Evolutionary conservation across 2,797 vertebrate genomes (phyloP), one percentile per base, ranked within the genome.

Genomic region (Nyctalus aviator): DNA sequence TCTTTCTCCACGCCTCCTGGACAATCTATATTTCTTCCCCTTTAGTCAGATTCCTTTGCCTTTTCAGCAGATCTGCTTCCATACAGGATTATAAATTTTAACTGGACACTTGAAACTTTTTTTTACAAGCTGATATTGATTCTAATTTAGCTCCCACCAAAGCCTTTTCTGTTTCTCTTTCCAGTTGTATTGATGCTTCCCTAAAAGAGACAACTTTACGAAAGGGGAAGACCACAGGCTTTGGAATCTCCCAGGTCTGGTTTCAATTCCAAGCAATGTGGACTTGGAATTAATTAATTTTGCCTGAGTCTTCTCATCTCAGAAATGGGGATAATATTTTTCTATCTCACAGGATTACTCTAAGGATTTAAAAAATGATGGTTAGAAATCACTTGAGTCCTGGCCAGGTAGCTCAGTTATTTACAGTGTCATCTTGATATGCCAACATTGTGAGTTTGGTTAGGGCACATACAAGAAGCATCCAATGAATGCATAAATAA

Each of bases 281-380:
- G 12, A 32, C 2, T 64, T n/a, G 5, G 27, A 30, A 44, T 82
- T 71, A 53, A 53, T 86, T 55, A 71, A 82, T 75, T 72, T 88
- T 79, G 6, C 11, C 57, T 93, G 21, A 23, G 35, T 77, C 76
- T 93, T 84, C 62, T 69, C 20, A 17, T 84, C 48, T 93, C 5
- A 59, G 66, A 92, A 82, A 66, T 32, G n/a, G 46, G 44, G 32
- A 21, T 66, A 64, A 23, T 84, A 21, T 66, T 94, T 88, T 88
- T 90, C 17, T 73, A 4, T 44, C 11, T 48, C 17, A 21, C 8
- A 64, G 5, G 8, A n/a, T 85, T 68, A 6, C 35, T 72, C 55
- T 81, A 41, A 92, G 23, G 41, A 71, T 48, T 64, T 46, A 37
- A 55, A 37, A 27, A 81, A 83, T 64, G 48, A 59, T 46, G 13